Evolutionary conservation across 1,140 invertebrate species (phyloP).

Genomic region (Scaptomyza hsui): DNA sequence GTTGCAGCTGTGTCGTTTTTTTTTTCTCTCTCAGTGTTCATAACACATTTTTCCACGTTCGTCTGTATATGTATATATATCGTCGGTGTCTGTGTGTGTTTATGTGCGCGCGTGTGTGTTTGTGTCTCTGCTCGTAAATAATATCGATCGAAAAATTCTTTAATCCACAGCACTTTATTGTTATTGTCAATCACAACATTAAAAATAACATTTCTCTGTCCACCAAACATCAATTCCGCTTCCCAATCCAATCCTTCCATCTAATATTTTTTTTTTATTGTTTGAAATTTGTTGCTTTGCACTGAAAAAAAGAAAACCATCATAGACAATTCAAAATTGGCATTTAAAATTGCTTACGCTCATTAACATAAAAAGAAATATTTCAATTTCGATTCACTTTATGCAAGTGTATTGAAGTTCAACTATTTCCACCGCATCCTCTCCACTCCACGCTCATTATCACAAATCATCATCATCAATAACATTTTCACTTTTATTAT

Average conservation of each 20-base stretch:
- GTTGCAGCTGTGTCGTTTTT: neutral
- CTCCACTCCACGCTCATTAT: constrained; percentile 51
- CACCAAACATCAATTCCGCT: constrained; percentile 11
- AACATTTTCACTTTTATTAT: constrained; percentile 1
- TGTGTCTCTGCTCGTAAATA: constrained; percentile 26
- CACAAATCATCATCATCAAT: constrained; percentile 16
- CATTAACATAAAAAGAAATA: constrained; percentile 48
- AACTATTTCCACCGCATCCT: constrained; percentile 49
- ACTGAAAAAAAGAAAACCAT: constrained; percentile 9
- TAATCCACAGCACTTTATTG: constrained; percentile 26
- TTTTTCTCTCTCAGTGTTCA: constrained; percentile 8
- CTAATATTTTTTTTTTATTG: neutral
- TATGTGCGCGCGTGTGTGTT: constrained; percentile 27
- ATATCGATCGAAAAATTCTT: constrained; percentile 4
- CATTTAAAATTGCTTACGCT: constrained; percentile 38
- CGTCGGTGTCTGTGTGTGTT: constrained; percentile 28
- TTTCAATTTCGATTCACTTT: constrained; percentile 30
- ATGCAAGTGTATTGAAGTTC: constrained; percentile 12
- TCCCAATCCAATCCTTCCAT: constrained; percentile 26
- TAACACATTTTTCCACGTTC: constrained; percentile 22
- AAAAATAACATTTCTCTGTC: neutral
- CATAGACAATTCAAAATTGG: constrained; percentile 29
- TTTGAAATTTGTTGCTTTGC: constrained; percentile 17
- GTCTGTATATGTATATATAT: neutral
- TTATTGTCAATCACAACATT: constrained; percentile 17